A percentile compares a stretch with the other conserved stretches of the same genome.
Evolutionary conservation across 2,888 invertebrate genomes (phyloP).

Genomic region (Julus scanicus): DNA sequence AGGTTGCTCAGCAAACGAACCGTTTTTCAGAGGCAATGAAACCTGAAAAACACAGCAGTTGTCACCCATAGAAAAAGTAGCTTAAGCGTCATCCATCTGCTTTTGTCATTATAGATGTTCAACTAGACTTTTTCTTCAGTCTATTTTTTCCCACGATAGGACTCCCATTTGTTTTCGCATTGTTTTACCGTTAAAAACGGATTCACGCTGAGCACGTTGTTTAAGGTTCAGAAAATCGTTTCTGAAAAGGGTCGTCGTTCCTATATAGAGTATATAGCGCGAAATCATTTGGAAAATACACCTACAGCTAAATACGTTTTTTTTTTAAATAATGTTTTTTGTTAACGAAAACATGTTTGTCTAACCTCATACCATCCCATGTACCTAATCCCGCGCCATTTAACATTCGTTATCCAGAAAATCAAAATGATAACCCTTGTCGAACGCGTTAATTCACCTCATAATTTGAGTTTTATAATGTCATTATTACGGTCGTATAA

Average conservation of each 20-base stretch:
- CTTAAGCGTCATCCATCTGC: conserved; percentile 40
- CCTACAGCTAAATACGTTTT: neutral
- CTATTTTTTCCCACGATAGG: conserved; percentile 43
- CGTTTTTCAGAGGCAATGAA: neutral
- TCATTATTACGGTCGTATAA: neutral
- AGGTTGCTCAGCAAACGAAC: neutral
- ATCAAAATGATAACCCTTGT: conserved; percentile 50
- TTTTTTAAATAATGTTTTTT: neutral
- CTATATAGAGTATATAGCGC: neutral
- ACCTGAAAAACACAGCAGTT: conserved; percentile 22
- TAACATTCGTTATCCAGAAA: conserved; percentile 42
- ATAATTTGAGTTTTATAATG: conserved; percentile 40
- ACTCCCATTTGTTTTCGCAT: conserved; percentile 34
- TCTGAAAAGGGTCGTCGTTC: conserved; percentile 46
- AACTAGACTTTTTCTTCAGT: neutral
- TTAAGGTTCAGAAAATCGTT: neutral
- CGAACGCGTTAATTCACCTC: conserved; percentile 37
- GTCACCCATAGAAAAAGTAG: neutral
- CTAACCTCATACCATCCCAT: conserved; percentile 20
- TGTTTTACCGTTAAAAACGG: conserved; percentile 51
- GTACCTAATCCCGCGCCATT: conserved; percentile 15
- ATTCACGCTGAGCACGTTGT: conserved; percentile 48
- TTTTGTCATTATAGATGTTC: neutral
- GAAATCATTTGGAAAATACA: conserved; percentile 27
- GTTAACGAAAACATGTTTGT: conserved; percentile 14